Conservation (phyloP, 2,113 vertebrate genomes). For the Chrysochloris asiatica region DNA sequence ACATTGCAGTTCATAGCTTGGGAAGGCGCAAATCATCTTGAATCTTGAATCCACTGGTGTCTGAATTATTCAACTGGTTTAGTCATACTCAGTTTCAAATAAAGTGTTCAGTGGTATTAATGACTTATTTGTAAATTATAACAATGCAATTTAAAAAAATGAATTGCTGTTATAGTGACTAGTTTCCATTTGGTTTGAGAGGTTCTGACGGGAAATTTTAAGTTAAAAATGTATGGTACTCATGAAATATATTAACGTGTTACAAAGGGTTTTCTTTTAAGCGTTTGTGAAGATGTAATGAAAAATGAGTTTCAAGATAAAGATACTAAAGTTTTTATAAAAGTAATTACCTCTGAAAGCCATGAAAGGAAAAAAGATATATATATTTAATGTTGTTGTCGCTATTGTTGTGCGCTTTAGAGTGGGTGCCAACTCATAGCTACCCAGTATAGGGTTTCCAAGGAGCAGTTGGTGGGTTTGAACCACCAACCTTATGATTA, state of each 20-base stretch:
- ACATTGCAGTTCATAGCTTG: neutral
- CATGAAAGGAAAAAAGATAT: neutral
- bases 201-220: neutral
- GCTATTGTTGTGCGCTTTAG: no score
- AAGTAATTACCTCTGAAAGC: neutral
- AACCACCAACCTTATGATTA: no score
- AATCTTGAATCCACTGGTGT: slow-evolving; percentile 51
- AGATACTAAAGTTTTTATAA: neutral
- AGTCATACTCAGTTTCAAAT: slow-evolving; percentile 59
- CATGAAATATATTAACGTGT: no score
- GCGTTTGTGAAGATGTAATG: neutral
- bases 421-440: no score
- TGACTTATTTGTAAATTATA: slow-evolving; percentile 36
- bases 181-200: slow-evolving; percentile 26
- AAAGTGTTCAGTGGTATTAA: slow-evolving; percentile 38
- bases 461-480: no score
- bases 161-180: slow-evolving; percentile 18
- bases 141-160: neutral
- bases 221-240: neutral
- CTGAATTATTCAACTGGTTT: slow-evolving; percentile 65
- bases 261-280: slow-evolving; percentile 10
- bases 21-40: slow-evolving; percentile 9
- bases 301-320: neutral
- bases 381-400: no score
- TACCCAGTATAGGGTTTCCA: no score